phyloP scores from a whole-genome alignment of 2,113 vertebrate species.

The Aspiorhynchus laticeps region DNA sequence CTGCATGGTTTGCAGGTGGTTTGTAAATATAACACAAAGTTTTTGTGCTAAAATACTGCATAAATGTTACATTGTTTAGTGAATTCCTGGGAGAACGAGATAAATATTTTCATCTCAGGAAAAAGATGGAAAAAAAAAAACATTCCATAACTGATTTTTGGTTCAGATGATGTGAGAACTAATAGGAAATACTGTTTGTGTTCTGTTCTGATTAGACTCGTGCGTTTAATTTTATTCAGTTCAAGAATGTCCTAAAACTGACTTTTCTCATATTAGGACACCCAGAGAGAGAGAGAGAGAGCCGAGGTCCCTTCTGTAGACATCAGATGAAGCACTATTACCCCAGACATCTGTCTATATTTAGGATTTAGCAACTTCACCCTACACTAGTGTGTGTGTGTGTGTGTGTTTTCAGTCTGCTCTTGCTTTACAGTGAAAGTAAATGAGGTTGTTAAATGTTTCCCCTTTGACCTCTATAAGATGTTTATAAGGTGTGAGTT shows the following conservation, averaged over 20 bases:
- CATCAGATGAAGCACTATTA: conserved; percentile 70
- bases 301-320: conserved; percentile 53
- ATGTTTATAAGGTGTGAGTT: conserved; percentile 58
- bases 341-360: conserved; percentile 69
- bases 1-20: background rate
- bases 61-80: background rate
- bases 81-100: background rate
- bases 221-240: conserved; percentile 17
- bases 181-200: conserved; percentile 19
- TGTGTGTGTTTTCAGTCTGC: conserved; percentile 50
- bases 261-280: conserved; percentile 66
- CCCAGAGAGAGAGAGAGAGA: conserved; percentile 35
- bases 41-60: background rate
- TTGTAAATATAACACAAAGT: background rate
- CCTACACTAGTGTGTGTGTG: conserved; percentile 29
- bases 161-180: conserved; percentile 26
- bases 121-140: conserved; percentile 60
- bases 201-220: conserved; percentile 37
- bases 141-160: conserved; percentile 44
- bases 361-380: conserved; percentile 53
- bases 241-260: conserved; percentile 45
- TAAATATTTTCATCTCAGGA: background rate
- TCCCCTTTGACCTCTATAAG: conserved; percentile 64
- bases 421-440: conserved; percentile 59
- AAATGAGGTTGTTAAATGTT: conserved; percentile 65